Conservation (phyloP, 2,113 vertebrate genomes). For the Corvus moneduloides region DNA sequence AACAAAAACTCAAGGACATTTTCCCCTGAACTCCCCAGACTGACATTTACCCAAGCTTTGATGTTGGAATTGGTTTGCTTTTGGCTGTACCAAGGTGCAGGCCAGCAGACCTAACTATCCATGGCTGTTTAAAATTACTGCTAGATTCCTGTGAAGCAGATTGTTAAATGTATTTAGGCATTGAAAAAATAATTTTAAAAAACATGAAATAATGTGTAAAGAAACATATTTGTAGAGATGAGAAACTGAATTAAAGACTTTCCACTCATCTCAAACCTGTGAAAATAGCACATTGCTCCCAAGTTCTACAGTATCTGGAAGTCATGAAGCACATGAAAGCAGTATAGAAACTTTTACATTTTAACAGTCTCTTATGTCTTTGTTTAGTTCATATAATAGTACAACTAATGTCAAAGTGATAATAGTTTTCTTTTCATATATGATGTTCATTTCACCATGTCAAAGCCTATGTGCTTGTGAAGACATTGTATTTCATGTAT, state of each 20-base stretch:
- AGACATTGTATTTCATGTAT: background rate
- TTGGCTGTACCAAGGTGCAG: background rate
- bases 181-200: background rate
- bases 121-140: background rate
- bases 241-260: background rate
- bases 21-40: background rate
- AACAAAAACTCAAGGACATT: background rate
- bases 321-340: background rate
- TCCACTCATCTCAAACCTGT: background rate
- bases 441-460: background rate
- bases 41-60: background rate
- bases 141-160: background rate
- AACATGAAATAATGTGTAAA: background rate
- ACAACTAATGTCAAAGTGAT: background rate
- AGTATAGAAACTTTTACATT: background rate
- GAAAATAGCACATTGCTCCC: background rate
- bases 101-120: background rate
- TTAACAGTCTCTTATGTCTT: background rate
- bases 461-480: background rate
- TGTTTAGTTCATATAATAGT: background rate
- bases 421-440: background rate
- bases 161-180: background rate
- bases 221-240: background rate
- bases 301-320: background rate
- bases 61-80: background rate